A percentile compares a stretch with the other conserved stretches of the same genome.
Conservation (phyloP, 2,797 vertebrate species). For the Yasuhikotakia modesta region DNA sequence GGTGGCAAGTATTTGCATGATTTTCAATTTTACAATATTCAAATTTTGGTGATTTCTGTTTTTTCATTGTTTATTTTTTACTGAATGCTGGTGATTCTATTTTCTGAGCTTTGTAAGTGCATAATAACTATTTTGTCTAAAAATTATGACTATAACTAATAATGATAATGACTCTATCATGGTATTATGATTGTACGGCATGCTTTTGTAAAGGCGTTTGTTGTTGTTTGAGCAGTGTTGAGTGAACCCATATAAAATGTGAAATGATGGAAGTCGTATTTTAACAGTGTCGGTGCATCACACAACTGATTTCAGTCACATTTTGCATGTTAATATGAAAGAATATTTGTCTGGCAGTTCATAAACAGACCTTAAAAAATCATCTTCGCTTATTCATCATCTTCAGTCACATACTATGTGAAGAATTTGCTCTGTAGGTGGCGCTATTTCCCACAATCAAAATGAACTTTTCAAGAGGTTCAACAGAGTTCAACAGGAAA, state of each 20-base stretch:
- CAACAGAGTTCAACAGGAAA: not conserved
- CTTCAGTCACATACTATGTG: not conserved
- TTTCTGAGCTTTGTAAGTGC: slow-evolving; percentile 72
- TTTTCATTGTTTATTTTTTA: slow-evolving; percentile 64
- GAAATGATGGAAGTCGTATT: slow-evolving; percentile 11
- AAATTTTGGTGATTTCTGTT: slow-evolving; percentile 63
- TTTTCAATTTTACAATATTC: slow-evolving; percentile 62
- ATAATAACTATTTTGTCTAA: slow-evolving; percentile 69
- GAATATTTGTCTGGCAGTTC: slow-evolving; percentile 21
- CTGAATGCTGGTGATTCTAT: slow-evolving; percentile 70
- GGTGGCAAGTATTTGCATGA: slow-evolving; percentile 78
- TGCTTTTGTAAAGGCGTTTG: slow-evolving; percentile 63
- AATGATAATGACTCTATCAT: slow-evolving; percentile 47
- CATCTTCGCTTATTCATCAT: not conserved
- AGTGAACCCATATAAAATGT: slow-evolving; percentile 28
- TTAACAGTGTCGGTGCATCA: slow-evolving; percentile 2
- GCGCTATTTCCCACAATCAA: slow-evolving; percentile 1
- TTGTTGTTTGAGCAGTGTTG: slow-evolving; percentile 59
- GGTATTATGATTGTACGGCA: slow-evolving; percentile 61
- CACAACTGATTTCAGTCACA: not conserved
- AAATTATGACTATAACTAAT: slow-evolving; percentile 54
- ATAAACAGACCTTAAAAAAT: slow-evolving; percentile 17
- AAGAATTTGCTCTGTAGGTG: not conserved
- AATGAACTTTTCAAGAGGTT: not conserved
- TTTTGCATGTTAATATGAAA: slow-evolving; percentile 9